Conservation (phyloP, 2,888 invertebrate species). For the Ferdinandea cuprea region DNA sequence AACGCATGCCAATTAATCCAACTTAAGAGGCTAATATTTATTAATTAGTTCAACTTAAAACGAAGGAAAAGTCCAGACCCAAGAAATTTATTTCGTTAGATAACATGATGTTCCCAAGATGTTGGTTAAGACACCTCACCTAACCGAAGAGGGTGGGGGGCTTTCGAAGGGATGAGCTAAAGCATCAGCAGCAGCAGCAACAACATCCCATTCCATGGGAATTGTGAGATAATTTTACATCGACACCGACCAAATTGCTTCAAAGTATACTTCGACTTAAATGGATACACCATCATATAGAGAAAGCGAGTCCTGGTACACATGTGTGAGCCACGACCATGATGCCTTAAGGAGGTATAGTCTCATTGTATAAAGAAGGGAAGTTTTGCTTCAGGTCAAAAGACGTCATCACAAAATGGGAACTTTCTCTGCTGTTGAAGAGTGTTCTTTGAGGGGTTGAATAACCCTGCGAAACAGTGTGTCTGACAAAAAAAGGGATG, state of each 20-base stretch:
- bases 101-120: slow-evolving; percentile 75
- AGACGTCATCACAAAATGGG: slow-evolving; percentile 70
- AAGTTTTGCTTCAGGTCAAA: slow-evolving; percentile 68
- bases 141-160: slow-evolving; percentile 42
- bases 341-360: slow-evolving; percentile 59
- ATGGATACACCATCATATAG: slow-evolving; percentile 37
- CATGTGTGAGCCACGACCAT: slow-evolving; percentile 39
- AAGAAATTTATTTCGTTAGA: slow-evolving; percentile 75
- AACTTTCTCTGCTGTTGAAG: slow-evolving; percentile 46
- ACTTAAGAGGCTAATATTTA: slow-evolving; percentile 76
- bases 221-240: slow-evolving; percentile 72
- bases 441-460: slow-evolving; percentile 54
- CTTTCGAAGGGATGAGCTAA: slow-evolving; percentile 25
- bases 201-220: slow-evolving; percentile 31
- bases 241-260: slow-evolving; percentile 71
- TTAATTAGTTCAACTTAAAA: slow-evolving; percentile 76
- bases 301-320: slow-evolving; percentile 8
- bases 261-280: slow-evolving; percentile 68
- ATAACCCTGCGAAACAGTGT: slow-evolving; percentile 50
- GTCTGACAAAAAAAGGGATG: slow-evolving; percentile 24
- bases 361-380: slow-evolving; percentile 53
- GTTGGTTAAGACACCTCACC: slow-evolving; percentile 75
- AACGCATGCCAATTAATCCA: slow-evolving; percentile 75
- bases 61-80: slow-evolving; percentile 72
- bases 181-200: no score